Percentiles rank a stretch among this genome's conserved stretches.
Conservation (phyloP, 2,797 vertebrate genomes). For the Ctenosaura bakeri region DNA sequence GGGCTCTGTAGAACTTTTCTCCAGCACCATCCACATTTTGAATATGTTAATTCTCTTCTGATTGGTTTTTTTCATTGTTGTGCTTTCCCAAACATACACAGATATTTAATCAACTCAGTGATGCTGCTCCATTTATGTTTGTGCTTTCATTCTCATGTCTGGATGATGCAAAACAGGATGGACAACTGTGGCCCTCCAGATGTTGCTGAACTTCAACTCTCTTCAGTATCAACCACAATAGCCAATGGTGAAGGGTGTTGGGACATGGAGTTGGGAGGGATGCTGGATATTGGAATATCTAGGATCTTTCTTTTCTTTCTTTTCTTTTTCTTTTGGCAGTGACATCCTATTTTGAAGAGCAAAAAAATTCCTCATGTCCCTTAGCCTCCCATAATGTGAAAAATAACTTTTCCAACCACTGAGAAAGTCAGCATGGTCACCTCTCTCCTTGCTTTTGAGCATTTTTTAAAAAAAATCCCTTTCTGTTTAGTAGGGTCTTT, state of each 20-base stretch:
- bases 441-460: background rate
- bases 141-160: background rate
- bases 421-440: background rate
- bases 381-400: no score
- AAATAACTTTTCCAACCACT: no score
- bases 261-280: no score
- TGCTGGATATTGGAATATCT: background rate
- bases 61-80: no score
- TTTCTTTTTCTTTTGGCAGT: no score
- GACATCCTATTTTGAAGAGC: no score
- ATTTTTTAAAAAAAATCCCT: background rate
- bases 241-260: background rate
- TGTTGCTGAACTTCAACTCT: background rate
- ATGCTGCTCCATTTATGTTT: background rate
- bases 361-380: no score
- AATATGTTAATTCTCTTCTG: no score
- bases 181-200: background rate
- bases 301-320: no score
- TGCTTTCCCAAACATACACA: no score
- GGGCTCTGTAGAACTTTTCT: no score
- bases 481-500: background rate
- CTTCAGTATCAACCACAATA: background rate
- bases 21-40: no score
- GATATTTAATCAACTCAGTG: background rate
- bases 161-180: background rate